These are phyloP conservation scores for Teinopalpus imperialis DNA, from an alignment of 2,888 invertebrate genomes.

Conservation along the genomic window DNA sequence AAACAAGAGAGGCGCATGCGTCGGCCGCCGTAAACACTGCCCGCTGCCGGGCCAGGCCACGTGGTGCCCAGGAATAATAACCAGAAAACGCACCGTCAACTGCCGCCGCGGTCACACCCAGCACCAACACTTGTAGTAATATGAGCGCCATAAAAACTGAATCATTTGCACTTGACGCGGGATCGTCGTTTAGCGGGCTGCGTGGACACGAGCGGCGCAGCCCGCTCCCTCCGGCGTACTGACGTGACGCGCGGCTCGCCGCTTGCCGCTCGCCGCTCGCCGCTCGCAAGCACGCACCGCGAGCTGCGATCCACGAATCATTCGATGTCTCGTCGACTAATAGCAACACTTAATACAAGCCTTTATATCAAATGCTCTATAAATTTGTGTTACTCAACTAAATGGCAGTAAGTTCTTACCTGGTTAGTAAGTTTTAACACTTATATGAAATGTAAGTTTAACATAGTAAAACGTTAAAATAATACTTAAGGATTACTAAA, in stretches of 20 bases:
- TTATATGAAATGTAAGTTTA: too few relatives aligned
- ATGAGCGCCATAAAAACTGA: conserved; percentile 90
- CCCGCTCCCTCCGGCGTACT: conserved; percentile 71
- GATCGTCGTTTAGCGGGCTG: conserved; percentile 74
- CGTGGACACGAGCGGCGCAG: conserved; percentile 64
- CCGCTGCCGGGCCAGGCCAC: conserved; percentile 57
- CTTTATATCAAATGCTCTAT: too few relatives aligned
- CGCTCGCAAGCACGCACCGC: conserved; percentile 27
- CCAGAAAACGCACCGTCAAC: conserved; percentile 67
- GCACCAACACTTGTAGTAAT: conserved; percentile 86
- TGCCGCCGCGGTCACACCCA: conserved; percentile 77
- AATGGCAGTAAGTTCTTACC: too few relatives aligned
- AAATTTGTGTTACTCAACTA: too few relatives aligned
- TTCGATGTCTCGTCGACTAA: conserved; percentile 19
- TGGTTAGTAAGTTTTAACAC: too few relatives aligned
- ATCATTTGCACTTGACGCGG: conserved; percentile 84
- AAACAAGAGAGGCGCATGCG: conserved; percentile 75
- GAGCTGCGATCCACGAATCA: conserved; percentile 8
- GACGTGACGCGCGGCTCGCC: conserved; percentile 35
- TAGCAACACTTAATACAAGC: conserved; percentile 10
- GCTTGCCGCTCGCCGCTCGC: too few relatives aligned
- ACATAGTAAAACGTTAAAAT: too few relatives aligned
- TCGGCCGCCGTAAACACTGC: conserved; percentile 69
- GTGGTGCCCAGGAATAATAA: conserved; percentile 47
- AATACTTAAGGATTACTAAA: too few relatives aligned